Base-by-base conservation (phyloP, 2,113 vertebrate genomes). In the Psophia crepitans region DNA sequence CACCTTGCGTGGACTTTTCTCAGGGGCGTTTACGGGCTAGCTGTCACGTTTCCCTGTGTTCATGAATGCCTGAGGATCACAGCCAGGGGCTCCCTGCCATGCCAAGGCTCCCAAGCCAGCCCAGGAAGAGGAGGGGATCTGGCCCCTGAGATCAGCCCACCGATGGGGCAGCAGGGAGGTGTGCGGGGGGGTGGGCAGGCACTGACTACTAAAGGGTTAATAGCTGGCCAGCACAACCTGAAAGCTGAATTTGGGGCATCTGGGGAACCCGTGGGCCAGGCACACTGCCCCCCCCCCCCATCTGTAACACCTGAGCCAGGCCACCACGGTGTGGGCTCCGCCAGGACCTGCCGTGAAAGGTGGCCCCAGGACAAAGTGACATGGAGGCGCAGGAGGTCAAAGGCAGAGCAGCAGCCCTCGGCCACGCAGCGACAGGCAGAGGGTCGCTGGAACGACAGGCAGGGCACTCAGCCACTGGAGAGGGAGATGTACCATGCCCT, bases 401-500 rank as follows among this genome's bases (percentile, higher is more conserved):
- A 46, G 54, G 58, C 21, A 77, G n/a, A 21, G 20, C n/a, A 79
- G n/a, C 58, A 84, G 41, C 41, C 66, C 46, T 27, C 2, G 1
- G 32, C 18, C 54, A 13, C 1, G 1, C 43, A 61, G 58, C 46
- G 68, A 49, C 1, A 11, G 77, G 39, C 44, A 89, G 81, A 87
- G 30, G 64, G 58, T 48, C 5, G 8, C 39, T 73, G 90, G 76
- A 87, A 54, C 0, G 9, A 68, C 68, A 60, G 53, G 54, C 16
- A 70, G 49, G 81, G 44, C 46, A 44, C 33, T 46, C 3, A 0
- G 33, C n/a, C 0, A 0, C 0, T 3, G 60, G 21, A 61, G 21
- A 58, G 26, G 61, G 3, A 39, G 14, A 19, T 46, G 28, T 1
- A 3, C 22, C 33, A 4, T 12, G 24, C 35, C 26, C 68, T 9